Evolutionary conservation across 2,797 vertebrate species (phyloP).

Genomic region (Cynodonichthys magdalenae): DNA sequence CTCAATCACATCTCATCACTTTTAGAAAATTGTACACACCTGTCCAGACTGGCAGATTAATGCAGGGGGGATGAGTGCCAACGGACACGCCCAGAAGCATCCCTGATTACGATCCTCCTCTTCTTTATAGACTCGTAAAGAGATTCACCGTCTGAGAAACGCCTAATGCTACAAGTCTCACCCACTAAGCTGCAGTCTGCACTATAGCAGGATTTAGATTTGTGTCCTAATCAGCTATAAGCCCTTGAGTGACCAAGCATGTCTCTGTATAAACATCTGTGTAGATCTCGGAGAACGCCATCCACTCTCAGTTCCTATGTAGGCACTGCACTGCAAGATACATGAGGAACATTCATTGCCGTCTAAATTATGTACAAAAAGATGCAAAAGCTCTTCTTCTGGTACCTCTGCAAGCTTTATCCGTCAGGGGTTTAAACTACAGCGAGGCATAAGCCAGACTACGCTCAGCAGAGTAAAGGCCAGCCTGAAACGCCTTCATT

Average conservation of each 20-base stretch:
- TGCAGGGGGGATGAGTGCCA: conserved; percentile 42
- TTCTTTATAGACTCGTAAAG: conserved; percentile 69
- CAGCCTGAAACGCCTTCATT: conserved; percentile 37
- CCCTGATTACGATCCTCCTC: conserved; percentile 60
- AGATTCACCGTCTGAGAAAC: conserved; percentile 60
- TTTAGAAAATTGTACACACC: conserved; percentile 54
- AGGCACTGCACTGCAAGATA: conserved; percentile 26
- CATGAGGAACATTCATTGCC: conserved; percentile 33
- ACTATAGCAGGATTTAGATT: conserved; percentile 73
- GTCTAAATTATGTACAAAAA: conserved; percentile 53
- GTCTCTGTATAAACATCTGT: conserved; percentile 49
- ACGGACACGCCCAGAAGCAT: conserved; percentile 51
- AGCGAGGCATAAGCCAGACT: conserved; percentile 26
- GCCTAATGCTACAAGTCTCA: conserved; percentile 55
- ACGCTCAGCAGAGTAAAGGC: conserved; percentile 26
- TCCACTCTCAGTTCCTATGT: conserved; percentile 43
- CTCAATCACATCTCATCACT: conserved; percentile 60
- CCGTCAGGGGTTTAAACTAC: conserved; percentile 45
- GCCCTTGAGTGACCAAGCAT: conserved; percentile 62
- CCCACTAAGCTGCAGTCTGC: conserved; percentile 55
- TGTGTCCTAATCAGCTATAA: conserved; percentile 68
- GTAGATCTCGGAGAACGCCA: conserved; percentile 42
- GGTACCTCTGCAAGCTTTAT: conserved; percentile 34
- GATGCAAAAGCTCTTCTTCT: conserved; percentile 39
- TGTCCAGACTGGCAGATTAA: conserved; percentile 65